Conservation (phyloP, 2,113 vertebrate genomes). For the Eurypyga helias region DNA sequence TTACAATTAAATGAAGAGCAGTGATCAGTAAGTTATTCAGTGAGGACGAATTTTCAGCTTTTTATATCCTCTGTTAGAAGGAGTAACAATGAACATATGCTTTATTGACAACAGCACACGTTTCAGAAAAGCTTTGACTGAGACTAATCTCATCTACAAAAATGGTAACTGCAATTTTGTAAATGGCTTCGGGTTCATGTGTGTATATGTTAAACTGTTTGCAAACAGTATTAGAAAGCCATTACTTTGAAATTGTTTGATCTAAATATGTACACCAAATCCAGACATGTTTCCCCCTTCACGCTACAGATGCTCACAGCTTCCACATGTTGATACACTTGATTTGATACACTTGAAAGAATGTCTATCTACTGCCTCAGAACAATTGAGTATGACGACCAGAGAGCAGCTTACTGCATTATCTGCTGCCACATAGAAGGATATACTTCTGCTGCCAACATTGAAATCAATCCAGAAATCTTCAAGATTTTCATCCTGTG, state of each 20-base stretch:
- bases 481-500: conserved; percentile 91
- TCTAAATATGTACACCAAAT: background rate
- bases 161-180: background rate
- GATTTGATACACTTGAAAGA: background rate
- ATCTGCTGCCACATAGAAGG: conserved; percentile 89
- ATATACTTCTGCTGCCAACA: conserved; percentile 87
- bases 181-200: background rate
- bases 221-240: background rate
- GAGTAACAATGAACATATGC: background rate
- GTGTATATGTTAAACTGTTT: background rate
- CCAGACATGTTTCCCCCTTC: too few relatives aligned
- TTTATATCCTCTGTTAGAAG: background rate
- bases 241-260: background rate
- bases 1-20: background rate
- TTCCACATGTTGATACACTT: background rate
- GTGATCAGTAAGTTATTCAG: background rate
- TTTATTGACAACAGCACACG: accelerated
- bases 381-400: background rate
- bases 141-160: background rate
- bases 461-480: conserved; percentile 99
- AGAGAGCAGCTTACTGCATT: conserved; percentile 74
- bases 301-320: background rate
- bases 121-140: background rate
- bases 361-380: background rate
- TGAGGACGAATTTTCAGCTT: background rate